A percentile compares a stretch with the other conserved stretches of the same genome.
Conservation (phyloP, 2,888 invertebrate species). For the Dioctria rufipes region DNA sequence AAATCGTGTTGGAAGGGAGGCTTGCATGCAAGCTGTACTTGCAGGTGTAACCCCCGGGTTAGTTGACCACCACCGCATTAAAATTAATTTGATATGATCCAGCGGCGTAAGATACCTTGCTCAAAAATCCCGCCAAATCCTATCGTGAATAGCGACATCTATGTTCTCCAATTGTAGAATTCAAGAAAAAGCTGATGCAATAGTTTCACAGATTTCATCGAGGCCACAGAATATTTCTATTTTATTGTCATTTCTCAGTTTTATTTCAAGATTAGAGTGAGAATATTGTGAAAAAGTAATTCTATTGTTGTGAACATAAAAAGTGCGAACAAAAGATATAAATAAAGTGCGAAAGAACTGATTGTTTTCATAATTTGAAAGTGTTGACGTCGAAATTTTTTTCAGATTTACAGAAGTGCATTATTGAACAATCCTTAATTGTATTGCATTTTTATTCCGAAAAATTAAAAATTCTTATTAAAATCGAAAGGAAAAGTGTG, state of each 20-base stretch:
- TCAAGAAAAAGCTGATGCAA: constrained; percentile 43
- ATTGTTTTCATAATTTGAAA: background rate
- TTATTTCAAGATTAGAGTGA: background rate
- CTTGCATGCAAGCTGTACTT: no score
- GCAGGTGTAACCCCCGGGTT: no score
- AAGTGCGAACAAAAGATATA: constrained; percentile 5
- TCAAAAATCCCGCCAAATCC: background rate
- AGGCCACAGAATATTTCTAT: background rate
- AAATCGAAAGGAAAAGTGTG: background rate
- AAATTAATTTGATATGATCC: no score
- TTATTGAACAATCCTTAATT: background rate
- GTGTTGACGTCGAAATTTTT: background rate
- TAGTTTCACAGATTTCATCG: constrained; percentile 39
- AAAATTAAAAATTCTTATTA: background rate
- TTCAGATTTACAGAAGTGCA: background rate
- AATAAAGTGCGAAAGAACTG: background rate
- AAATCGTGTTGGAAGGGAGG: no score
- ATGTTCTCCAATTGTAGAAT: background rate
- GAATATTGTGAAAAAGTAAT: constrained; percentile 12
- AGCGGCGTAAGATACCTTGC: no score
- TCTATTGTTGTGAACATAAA: background rate
- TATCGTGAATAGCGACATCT: constrained; percentile 11
- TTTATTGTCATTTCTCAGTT: constrained; percentile 15
- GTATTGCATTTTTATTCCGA: no score
- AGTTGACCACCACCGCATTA: no score